Base-by-base conservation (phyloP, 2,113 vertebrate genomes). In the Cheirogaleus medius region DNA sequence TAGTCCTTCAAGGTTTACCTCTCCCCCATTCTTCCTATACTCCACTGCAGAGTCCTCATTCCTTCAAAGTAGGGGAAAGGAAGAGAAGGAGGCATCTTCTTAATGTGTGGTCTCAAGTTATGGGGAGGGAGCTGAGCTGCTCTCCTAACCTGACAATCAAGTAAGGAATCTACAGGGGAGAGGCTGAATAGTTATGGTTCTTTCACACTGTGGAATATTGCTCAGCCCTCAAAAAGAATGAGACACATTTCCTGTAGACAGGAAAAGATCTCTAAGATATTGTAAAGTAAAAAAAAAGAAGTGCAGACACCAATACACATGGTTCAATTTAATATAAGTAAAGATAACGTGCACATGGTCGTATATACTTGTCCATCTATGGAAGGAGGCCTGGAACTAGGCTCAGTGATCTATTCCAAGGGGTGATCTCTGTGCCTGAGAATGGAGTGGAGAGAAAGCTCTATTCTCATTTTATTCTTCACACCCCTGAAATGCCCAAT, bases 171-270 rank as follows among this genome's bases (percentile, higher is more conserved):
- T 68, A 6, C 6, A 66, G 18, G 17, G 34, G 56, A n/a, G 14
- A 88, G 54, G 34, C 87, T 58, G 34, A n/a, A 23, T 64, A 56
- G 0, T 64, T 21, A 17, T 1, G 74, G n/a, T 8, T 80, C 86
- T 47, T 68, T 85, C 20, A 37, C 9, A 3, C 29, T 34, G 34
- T 64, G 39, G 83, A 84, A 17, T 81, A 94, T 44, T 63, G 49
- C 84, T 84, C 81, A 87, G 78, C 47, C 76, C 81, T 77, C 76
- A 44, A 84, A 74, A 84, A 52, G 42, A 66, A 73, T 5, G 32
- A 87, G 37, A 21, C 34, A 83, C 14, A 32, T 78, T 88, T 73
- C 49, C 71, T 49, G 4, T 6, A 1, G 68, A 23, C 6, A 44
- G 37, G 44, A 64, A 58, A 88, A 91, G 11, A n/a, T 71, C 34